Base-by-base conservation (phyloP, 2,888 invertebrate genomes). In the Philaethria dido region DNA sequence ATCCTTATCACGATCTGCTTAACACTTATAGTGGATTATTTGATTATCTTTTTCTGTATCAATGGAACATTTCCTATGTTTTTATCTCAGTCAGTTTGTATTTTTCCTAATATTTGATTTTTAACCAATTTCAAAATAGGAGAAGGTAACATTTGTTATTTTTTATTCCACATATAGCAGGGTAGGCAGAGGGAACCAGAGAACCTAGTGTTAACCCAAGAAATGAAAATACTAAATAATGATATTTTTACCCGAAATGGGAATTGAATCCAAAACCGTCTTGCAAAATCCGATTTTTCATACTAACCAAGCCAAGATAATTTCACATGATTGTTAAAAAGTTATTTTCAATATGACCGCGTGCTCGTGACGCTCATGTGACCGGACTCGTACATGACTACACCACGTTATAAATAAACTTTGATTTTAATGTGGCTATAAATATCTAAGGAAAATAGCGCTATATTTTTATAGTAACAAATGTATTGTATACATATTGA, bases 301-400 rank as follows among this genome's bases (percentile, higher is more conserved):
- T 20, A 18, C 36, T 9, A 11, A 48, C 48, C n/a, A n/a, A n/a
- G 16, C 18, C 45, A 44, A 54, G 14, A 33, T 16, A 14, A 25
- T 42, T 44, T 13, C 2, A 22, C 5, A 33, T n/a, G 5, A 54
- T 70, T 73, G 70, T 74, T 71, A 68, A 57, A 70, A 69, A 66
- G 73, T 73, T 73, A 70, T 73, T 72, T 71, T 68, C 65, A 73
- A 71, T 2, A 14, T 64, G 72, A 73, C 57, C 59, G 57, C 55
- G 65, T 64, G 63, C 72, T 71, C 69, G 72, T 69, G 74, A 74
- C 68, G 65, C 64, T 72, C 75, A 74, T 72, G 72, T 74, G 71
- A 72, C 69, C 55, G 22, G 29, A 22, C 47, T 57, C 20, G 39
- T 55, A 33, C 65, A 61, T 39, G 52, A 22, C 36, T 52, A 64